Evolutionary conservation across 2,113 vertebrate genomes (phyloP).

Genomic region (Strigops habroptila): DNA sequence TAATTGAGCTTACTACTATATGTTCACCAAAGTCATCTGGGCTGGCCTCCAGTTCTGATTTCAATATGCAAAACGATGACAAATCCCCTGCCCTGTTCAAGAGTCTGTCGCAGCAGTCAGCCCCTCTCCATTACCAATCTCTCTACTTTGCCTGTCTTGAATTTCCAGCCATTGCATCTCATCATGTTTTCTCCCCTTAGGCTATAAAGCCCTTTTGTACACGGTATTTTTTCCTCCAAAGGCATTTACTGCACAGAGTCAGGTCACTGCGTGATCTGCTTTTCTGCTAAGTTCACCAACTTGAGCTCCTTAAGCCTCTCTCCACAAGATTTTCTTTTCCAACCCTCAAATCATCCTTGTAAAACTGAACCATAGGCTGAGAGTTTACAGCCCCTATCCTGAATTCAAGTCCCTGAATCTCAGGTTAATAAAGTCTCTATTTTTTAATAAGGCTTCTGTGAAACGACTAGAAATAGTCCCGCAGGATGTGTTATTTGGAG

Average conservation of each 20-base stretch:
- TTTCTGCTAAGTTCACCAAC: slow-evolving; percentile 29
- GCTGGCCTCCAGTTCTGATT: slow-evolving; percentile 53
- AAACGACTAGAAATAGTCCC: slow-evolving; percentile 48
- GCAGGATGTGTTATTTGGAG: slow-evolving; percentile 36
- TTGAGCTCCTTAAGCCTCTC: slow-evolving; percentile 35
- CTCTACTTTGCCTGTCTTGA: slow-evolving; percentile 2
- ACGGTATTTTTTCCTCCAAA: neutral
- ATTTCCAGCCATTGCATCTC: slow-evolving; percentile 26
- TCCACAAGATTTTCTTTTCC: slow-evolving; percentile 39
- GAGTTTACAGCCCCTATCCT: slow-evolving; percentile 42
- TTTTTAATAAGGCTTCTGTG: slow-evolving; percentile 66
- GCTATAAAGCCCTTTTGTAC: slow-evolving; percentile 13
- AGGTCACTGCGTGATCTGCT: neutral
- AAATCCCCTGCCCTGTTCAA: slow-evolving; percentile 27
- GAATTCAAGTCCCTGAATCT: slow-evolving; percentile 47
- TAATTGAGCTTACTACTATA: slow-evolving; percentile 38
- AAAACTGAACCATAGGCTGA: slow-evolving; percentile 38
- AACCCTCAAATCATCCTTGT: slow-evolving; percentile 35
- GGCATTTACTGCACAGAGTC: slow-evolving; percentile 5
- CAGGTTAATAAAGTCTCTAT: slow-evolving; percentile 63
- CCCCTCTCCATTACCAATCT: neutral
- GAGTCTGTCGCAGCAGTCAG: slow-evolving; percentile 16
- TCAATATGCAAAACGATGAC: slow-evolving; percentile 24
- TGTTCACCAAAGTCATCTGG: slow-evolving; percentile 49
- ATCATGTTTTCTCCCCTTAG: neutral